Base-by-base conservation (phyloP, 2,888 invertebrate genomes). In the Listrodromus nycthemerus region DNA sequence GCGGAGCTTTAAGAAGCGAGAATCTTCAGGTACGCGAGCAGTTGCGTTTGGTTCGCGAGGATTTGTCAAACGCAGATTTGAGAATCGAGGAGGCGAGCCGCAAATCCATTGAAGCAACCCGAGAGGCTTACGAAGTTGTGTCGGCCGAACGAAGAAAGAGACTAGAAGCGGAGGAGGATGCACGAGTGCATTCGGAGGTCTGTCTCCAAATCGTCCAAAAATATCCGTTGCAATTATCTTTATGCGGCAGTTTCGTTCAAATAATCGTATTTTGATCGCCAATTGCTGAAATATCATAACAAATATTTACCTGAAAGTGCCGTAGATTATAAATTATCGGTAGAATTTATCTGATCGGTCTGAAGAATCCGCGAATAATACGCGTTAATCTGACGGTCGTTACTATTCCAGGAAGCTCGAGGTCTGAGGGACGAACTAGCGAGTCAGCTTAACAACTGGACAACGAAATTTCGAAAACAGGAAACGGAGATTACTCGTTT, bases 1-100 rank as follows among this genome's bases (percentile, higher is more conserved):
- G 95, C 65, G 95, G 95, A 86, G 91, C 94, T 85, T 91, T 95
- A 45, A 94, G 94, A 78, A 95, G 95, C 79, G 96, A 96, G 89
- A 92, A 95, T 83, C 94, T 95, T 75, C 94, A 95, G 83, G 90
- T 94, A 41, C 89, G 94, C 8, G 94, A 92, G 48, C 93, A 94
- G 84, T 83, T 93, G 63, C 90, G 92, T 93, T 80, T 93, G 88
- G 87, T 91, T 27, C 92, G 94, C 1, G 92, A 94, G 67, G 95
- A 95, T 90, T 88, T 95, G 67, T 85, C 89, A 19, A 90, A 89
- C 74, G 89, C 90, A 10, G 93, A 93, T 76, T 70, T 91, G 2
- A 93, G 90, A 77, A 81, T 92, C 24, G 93, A 93, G 80, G 91
- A 95, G 88, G 89, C 91, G 27, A 93, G 94, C 81, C 90, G 94